phyloP scores from a whole-genome alignment of 2,113 vertebrate genomes.

The Colossoma macropomum region DNA sequence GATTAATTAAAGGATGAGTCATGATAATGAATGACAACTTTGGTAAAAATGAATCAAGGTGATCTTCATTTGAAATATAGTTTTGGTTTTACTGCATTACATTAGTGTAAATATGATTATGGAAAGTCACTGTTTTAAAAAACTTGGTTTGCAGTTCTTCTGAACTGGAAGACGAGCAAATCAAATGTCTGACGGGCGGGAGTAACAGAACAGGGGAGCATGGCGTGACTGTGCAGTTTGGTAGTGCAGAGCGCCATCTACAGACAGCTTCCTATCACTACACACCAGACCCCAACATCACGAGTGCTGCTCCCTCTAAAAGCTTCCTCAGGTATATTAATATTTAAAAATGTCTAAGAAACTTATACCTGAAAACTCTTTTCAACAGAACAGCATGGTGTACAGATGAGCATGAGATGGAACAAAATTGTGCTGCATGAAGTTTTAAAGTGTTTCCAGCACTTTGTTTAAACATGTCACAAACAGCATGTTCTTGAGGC shows the following conservation, averaged over 20 bases:
- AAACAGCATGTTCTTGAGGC: too few species aligned
- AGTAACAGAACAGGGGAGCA: constrained; percentile 80
- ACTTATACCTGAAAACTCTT: background rate
- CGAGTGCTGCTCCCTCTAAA: constrained; percentile 85
- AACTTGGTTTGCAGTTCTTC: constrained; percentile 70
- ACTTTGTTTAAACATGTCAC: background rate
- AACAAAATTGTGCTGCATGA: too few species aligned
- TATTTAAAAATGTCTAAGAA: background rate
- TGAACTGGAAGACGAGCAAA: constrained; percentile 78
- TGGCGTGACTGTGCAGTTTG: constrained; percentile 82
- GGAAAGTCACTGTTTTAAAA: background rate
- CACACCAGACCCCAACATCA: constrained; percentile 89
- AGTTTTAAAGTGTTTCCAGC: too few species aligned
- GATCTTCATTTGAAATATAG: background rate
- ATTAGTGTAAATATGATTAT: background rate
- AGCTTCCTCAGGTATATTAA: constrained; percentile 89
- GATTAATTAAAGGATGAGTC: too few species aligned
- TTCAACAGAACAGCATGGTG: too few species aligned
- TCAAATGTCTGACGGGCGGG: constrained; percentile 84
- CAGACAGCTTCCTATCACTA: constrained; percentile 83
- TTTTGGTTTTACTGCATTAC: background rate
- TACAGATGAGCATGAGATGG: too few species aligned
- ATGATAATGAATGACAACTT: too few species aligned
- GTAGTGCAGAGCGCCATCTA: constrained; percentile 81
- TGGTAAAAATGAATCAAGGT: too few species aligned